phyloP scores from a whole-genome alignment of 2,797 vertebrate genomes.

The Gobionotothen gibberifrons region DNA sequence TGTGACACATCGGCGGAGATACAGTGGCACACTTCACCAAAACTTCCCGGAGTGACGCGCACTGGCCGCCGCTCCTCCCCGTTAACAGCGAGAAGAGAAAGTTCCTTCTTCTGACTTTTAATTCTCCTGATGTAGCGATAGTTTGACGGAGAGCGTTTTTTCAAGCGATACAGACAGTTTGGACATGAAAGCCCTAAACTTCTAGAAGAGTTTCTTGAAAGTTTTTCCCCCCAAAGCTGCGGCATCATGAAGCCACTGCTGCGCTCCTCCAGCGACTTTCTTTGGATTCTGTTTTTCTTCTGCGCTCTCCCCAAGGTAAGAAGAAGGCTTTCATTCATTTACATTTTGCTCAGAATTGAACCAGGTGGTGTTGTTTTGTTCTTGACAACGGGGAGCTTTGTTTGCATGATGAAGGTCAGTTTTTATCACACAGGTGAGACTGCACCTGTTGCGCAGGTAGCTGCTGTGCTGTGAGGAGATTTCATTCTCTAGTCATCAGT shows the following conservation, averaged over 20 bases:
- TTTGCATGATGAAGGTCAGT: background rate
- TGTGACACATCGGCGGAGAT: background rate
- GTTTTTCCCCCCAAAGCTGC: background rate
- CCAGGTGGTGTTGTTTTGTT: no score
- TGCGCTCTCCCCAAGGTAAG: conserved; percentile 64
- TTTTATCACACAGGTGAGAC: background rate
- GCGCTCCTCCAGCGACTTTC: conserved; percentile 34
- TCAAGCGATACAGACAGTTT: conserved; percentile 5
- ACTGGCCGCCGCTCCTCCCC: conserved; percentile 59
- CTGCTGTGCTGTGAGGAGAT: background rate
- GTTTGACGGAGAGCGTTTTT: background rate
- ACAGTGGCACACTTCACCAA: conserved; percentile 44
- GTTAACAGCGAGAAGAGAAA: conserved; percentile 35
- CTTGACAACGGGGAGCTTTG: background rate
- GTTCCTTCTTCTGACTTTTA: conserved; percentile 23
- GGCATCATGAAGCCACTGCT: conserved; percentile 64
- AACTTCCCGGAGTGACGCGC: conserved; percentile 68
- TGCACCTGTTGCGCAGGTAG: conserved; percentile 74
- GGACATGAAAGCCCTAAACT: conserved; percentile 51
- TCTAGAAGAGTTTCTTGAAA: conserved; percentile 27
- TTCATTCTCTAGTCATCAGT: background rate
- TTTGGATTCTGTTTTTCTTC: conserved; percentile 59
- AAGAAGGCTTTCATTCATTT: background rate
- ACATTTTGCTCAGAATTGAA: fast-evolving
- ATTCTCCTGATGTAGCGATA: conserved; percentile 24